Evolutionary conservation across 2,113 vertebrate species (phyloP).

Genomic region (chimpanzee (Pan troglodytes)): NHGRI_mPanTro3-v2.1_pri NC_072404.2:27605501-27606000

Average conservation of each 20-base stretch:
- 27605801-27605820: not conserved
- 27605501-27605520: not conserved
- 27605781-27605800: not conserved
- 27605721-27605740: not conserved
- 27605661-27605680: not conserved
- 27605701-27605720: no score
- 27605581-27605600: not conserved
- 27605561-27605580: not conserved
- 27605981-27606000: not conserved
- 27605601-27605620: not conserved
- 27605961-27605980: not conserved
- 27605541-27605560: not conserved
- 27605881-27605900: not conserved
- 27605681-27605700: rapidly evolving
- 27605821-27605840: not conserved
- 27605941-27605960: not conserved
- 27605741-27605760: not conserved
- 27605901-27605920: not conserved
- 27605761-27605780: not conserved
- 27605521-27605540: not conserved
- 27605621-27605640: not conserved
- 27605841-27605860: not conserved
- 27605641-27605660: not conserved
- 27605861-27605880: not conserved
- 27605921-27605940: not conserved